A percentile compares a stretch with the other conserved stretches of the same genome.
phyloP scores from a whole-genome alignment of 2,888 invertebrate species.

The Mechanitis messenoides region DNA sequence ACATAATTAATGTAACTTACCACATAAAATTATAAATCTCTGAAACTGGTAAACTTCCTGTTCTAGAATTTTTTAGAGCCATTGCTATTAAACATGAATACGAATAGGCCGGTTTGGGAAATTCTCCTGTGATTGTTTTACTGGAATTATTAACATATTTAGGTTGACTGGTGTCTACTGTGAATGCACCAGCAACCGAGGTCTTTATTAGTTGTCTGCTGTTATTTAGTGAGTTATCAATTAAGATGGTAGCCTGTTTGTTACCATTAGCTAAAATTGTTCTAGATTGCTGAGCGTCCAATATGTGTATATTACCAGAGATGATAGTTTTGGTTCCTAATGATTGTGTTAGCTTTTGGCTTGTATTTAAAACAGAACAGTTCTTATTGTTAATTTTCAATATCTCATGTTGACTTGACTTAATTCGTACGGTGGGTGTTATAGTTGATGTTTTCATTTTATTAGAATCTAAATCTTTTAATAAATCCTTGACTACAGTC shows the following conservation, averaged over 20 bases:
- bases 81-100: conserved; percentile 98
- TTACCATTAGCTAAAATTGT: conserved; percentile 69
- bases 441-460: conserved; percentile 49
- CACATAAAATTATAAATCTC: conserved; percentile 99
- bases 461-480: conserved; percentile 72
- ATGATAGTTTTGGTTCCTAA: conserved; percentile 71
- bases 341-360: conserved; percentile 64
- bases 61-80: conserved; percentile 96
- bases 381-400: conserved; percentile 67
- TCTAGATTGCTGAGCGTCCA: conserved; percentile 71
- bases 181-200: conserved; percentile 59
- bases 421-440: conserved; percentile 63
- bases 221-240: conserved; percentile 66
- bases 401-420: conserved; percentile 59
- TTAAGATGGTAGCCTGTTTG: conserved; percentile 70
- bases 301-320: conserved; percentile 73
- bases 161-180: conserved; percentile 60
- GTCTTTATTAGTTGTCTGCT: conserved; percentile 72
- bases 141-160: conserved; percentile 62
- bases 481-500: conserved; percentile 80
- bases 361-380: conserved; percentile 68
- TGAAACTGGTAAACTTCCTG: conserved; percentile 96
- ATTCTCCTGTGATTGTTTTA: conserved; percentile 76
- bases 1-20: conserved; percentile 72
- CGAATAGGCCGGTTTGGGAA: conserved; percentile 97